These are phyloP conservation scores for Lynx canadensis DNA, from an alignment of 2,113 vertebrate species.

Conservation along the genomic window DNA sequence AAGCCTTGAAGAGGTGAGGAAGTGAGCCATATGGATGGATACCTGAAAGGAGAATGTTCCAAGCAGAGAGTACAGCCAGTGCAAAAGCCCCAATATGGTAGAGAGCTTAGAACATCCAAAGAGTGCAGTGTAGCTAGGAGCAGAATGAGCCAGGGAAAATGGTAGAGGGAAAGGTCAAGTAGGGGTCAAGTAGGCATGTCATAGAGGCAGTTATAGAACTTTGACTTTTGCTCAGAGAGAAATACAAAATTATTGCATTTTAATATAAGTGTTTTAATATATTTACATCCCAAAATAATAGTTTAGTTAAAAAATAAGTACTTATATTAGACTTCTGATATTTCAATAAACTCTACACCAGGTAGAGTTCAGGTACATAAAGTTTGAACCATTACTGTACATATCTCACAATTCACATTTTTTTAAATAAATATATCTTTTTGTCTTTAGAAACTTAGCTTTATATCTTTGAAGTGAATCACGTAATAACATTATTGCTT, in stretches of 20 bases:
- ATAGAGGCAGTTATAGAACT: not conserved
- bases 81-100: no score
- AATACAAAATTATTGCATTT: not conserved
- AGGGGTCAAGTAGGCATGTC: not conserved
- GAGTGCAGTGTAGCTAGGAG: not conserved
- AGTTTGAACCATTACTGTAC: not conserved
- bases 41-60: not conserved
- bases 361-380: not conserved
- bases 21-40: not conserved
- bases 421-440: not conserved
- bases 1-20: not conserved
- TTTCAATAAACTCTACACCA: not conserved
- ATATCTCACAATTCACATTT: not conserved
- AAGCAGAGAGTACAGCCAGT: not conserved
- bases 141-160: not conserved
- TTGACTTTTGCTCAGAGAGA: not conserved
- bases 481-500: not conserved
- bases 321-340: not conserved
- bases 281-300: not conserved
- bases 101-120: not conserved
- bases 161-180: not conserved
- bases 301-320: not conserved
- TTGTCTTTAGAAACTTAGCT: slow-evolving; percentile 26
- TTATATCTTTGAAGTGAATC: not conserved
- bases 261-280: not conserved